phyloP scores from a whole-genome alignment of 1,140 invertebrate genomes.

The Gryon sp. region DNA sequence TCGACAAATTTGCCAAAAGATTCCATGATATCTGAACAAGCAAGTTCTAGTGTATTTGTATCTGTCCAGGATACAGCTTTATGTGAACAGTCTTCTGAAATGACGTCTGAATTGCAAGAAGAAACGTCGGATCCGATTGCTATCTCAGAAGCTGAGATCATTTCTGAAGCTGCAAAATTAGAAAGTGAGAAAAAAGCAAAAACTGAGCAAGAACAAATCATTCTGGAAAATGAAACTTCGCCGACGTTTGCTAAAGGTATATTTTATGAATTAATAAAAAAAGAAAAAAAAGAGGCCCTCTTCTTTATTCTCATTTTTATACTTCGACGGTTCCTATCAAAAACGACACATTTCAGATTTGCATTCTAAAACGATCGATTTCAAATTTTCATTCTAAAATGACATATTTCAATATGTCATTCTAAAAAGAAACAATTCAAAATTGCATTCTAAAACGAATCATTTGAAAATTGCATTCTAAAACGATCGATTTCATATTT shows the following conservation, averaged over 20 bases:
- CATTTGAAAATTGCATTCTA: too few species aligned
- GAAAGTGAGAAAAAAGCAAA: constrained; percentile 72
- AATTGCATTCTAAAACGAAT: too few species aligned
- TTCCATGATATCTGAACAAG: constrained; percentile 52
- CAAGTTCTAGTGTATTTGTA: constrained; percentile 60
- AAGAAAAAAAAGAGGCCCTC: too few species aligned
- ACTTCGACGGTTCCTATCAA: too few species aligned
- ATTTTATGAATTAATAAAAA: neutral
- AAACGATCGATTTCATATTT: too few species aligned
- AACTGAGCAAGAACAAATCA: constrained; percentile 36
- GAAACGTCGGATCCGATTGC: constrained; percentile 70
- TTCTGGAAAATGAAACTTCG: constrained; percentile 48
- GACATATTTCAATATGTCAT: too few species aligned
- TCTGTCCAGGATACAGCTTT: constrained; percentile 60
- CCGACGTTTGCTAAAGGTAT: constrained; percentile 25
- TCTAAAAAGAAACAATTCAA: too few species aligned
- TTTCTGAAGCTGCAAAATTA: constrained; percentile 76
- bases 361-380: too few species aligned
- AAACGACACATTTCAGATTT: too few species aligned
- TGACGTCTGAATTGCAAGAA: constrained; percentile 62
- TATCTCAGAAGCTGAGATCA: constrained; percentile 78
- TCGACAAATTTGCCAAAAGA: constrained; percentile 52
- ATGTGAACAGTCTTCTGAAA: constrained; percentile 60
- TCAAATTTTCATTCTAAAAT: too few species aligned
- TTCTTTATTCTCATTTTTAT: too few species aligned